Evolutionary conservation across 2,888 invertebrate species (phyloP).

Genomic region (Rotaria sp.): DNA sequence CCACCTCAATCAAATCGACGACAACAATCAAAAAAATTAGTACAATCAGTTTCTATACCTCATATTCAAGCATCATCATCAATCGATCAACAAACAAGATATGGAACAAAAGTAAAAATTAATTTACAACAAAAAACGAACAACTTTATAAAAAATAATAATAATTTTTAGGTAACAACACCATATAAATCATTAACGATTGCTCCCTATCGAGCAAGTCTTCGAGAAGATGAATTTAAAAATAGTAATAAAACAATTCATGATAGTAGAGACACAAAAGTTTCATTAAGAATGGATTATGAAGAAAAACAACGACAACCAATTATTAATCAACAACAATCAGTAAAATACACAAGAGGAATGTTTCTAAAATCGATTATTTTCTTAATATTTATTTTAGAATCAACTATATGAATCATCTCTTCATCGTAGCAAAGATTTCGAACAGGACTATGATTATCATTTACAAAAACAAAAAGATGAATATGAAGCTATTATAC

Average conservation of each 20-base stretch:
- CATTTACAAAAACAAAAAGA: conserved; percentile 53
- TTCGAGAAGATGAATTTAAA: not conserved
- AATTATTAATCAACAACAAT: not conserved
- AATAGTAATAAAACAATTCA: not conserved
- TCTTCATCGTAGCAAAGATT: conserved; percentile 52
- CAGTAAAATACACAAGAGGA: not conserved
- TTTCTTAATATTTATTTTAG: conserved; percentile 43
- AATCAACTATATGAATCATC: conserved; percentile 55
- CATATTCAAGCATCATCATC: not conserved
- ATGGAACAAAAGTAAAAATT: not conserved
- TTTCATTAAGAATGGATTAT: not conserved
- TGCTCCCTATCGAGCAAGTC: not conserved
- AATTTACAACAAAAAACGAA: not conserved
- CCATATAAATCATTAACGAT: not conserved
- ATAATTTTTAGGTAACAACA: not conserved
- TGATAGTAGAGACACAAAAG: not conserved
- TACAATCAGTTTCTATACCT: not conserved
- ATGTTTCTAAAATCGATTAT: not conserved
- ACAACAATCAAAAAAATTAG: not conserved
- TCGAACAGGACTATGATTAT: conserved; percentile 54
- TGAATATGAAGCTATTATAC: conserved; percentile 55
- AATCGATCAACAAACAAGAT: not conserved
- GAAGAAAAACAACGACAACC: not conserved
- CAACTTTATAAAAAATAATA: not conserved
- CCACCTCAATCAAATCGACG: not conserved